These are phyloP conservation scores for Eulemur rubriventer DNA, from an alignment of 2,797 vertebrate species.

Conservation along the genomic window DNA sequence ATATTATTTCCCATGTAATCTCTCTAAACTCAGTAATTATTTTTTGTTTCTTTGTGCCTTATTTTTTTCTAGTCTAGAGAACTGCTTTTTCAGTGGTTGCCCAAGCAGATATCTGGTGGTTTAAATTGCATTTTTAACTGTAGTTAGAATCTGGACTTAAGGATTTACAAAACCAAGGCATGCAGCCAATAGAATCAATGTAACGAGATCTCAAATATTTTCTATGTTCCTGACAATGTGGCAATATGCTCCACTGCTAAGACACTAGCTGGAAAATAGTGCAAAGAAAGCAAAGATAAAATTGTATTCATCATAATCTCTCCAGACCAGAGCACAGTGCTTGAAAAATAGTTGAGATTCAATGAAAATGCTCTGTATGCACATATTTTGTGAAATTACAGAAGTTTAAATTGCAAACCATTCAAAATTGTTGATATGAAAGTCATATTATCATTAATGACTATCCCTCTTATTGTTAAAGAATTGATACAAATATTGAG, in stretches of 20 bases:
- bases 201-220: background rate
- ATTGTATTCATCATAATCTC: background rate
- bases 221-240: background rate
- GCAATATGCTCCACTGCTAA: rapidly evolving
- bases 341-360: background rate
- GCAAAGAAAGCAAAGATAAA: background rate
- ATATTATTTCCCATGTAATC: background rate
- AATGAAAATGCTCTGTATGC: background rate
- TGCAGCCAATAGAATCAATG: background rate
- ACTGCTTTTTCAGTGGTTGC: background rate
- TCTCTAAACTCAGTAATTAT: background rate
- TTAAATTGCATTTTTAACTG: background rate
- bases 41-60: background rate
- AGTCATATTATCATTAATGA: background rate
- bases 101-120: background rate
- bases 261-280: background rate
- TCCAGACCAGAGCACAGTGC: background rate
- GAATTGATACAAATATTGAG: background rate
- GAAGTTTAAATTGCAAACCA: background rate
- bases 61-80: background rate
- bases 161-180: background rate
- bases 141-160: background rate
- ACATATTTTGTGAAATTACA: background rate
- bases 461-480: background rate
- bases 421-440: background rate